These are phyloP conservation scores for Arenaria interpres DNA, from an alignment of 2,113 vertebrate species.

Conservation along the genomic window DNA sequence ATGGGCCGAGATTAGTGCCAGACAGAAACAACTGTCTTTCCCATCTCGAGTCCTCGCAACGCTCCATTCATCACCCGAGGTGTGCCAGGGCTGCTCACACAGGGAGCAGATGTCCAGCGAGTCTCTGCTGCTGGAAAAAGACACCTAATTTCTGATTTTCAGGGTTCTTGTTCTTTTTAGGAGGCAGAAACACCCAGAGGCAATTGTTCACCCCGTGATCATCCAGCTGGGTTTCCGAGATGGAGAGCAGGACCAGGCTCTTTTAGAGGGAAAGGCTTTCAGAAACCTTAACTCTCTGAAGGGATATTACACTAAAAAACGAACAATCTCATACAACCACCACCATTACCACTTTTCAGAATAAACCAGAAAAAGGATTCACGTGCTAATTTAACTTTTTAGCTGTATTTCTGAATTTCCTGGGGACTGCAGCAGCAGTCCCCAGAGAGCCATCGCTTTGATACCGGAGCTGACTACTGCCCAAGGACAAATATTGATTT, in stretches of 20 bases:
- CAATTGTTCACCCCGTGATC: not conserved
- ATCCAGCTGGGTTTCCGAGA: constrained; percentile 55
- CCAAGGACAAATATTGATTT: not conserved
- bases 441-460: not conserved
- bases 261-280: constrained; percentile 48
- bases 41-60: accelerated
- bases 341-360: not conserved
- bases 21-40: not conserved
- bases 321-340: not conserved
- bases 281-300: not conserved
- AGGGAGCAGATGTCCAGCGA: not conserved
- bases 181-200: not conserved
- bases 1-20: not conserved
- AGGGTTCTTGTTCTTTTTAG: not conserved
- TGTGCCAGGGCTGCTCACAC: not conserved
- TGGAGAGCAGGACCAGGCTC: constrained; percentile 72
- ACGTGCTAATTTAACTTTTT: not conserved
- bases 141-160: not conserved
- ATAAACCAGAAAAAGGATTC: not conserved
- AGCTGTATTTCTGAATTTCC: not conserved
- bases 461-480: not conserved
- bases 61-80: not conserved
- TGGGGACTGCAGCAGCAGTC: not conserved
- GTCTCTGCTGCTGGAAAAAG: not conserved
- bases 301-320: not conserved